Percentiles rank a stretch among this genome's conserved stretches.
phyloP scores from a whole-genome alignment of 2,797 vertebrate species.

The Acanthurus tractus region DNA sequence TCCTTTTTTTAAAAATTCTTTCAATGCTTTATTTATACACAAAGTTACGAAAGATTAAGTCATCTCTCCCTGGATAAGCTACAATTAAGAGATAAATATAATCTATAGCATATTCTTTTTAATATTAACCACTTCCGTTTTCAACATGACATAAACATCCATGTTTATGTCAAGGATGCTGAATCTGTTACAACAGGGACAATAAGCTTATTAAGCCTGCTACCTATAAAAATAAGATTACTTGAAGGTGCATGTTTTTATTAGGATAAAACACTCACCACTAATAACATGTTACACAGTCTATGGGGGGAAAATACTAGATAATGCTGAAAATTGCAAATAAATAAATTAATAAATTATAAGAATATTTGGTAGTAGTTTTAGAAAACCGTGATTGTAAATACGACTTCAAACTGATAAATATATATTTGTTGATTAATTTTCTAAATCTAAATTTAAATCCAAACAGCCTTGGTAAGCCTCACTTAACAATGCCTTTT shows the following conservation, averaged over 20 bases:
- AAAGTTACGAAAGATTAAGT: neutral
- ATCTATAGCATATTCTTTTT: neutral
- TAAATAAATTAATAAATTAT: neutral
- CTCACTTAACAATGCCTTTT: neutral
- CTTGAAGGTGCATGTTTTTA: conserved; percentile 32
- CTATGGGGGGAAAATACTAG: neutral
- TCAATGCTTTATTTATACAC: neutral
- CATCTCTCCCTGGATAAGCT: neutral
- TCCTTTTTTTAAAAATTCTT: no score
- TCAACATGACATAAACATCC: conserved; percentile 26
- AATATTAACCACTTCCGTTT: conserved; percentile 27
- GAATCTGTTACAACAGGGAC: conserved; percentile 1
- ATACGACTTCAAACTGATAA: conserved; percentile 19
- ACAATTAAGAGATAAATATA: no score
- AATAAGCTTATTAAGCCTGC: conserved; percentile 8
- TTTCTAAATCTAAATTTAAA: conserved; percentile 15
- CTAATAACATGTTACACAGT: conserved; percentile 17
- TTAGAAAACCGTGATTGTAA: no score
- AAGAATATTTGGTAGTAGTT: neutral
- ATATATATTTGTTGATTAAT: neutral
- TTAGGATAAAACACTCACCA: conserved; percentile 22
- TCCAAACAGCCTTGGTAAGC: neutral
- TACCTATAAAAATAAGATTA: conserved; percentile 13
- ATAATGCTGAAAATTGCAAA: neutral
- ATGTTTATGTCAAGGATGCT: conserved; percentile 33